Base-by-base conservation (phyloP, 2,797 vertebrate genomes). In the Gymnoscopelus microlampas region DNA sequence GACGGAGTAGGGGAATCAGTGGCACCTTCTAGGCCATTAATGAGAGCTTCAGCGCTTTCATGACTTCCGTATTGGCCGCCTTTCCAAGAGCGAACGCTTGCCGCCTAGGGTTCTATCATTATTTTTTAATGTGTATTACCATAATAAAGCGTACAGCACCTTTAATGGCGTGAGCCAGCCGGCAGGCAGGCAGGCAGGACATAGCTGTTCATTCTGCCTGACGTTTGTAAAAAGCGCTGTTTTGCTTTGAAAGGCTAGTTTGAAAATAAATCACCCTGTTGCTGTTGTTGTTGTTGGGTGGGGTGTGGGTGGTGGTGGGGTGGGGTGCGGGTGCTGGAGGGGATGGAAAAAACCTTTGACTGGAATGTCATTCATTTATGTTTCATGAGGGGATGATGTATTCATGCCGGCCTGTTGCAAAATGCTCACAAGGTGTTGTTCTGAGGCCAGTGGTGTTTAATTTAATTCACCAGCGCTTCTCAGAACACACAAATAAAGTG, bases 311-410 rank as follows among this genome's bases (percentile, higher is more conserved):
- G 3, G 53, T 3, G 10, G 19, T 53, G 15, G 13, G 15, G 50
- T 53, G 15, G 26, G 55, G 13, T 57, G 23, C 54, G 35, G 29
- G 6, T 58, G 14, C 32, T 39, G 32, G 35, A 60, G 8, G 57
- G n/a, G n/a, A 15, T 9, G 29, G 15, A 44, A 39, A 39, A 60
- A 44, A 44, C n/a, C 35, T 44, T 39, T 15, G 57, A 44, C 14
- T 39, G 35, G n/a, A 60, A 19, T n/a, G 32, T 44, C 23, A 54
- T 54, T 54, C 35, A 60, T 39, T 15, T 35, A 60, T 29, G 55
- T 57, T 57, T 57, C 24, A 57, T 44, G 32, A 60, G 35, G n/a
- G n/a, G n/a, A 9, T 11, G 15, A 60, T 60, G 39, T 60, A 60
- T 60, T 60, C 35, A 44, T 10, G 35, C 57, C 14, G 13, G 56